phyloP scores from a whole-genome alignment of 2,113 vertebrate genomes.

The Scolopax mira region DNA sequence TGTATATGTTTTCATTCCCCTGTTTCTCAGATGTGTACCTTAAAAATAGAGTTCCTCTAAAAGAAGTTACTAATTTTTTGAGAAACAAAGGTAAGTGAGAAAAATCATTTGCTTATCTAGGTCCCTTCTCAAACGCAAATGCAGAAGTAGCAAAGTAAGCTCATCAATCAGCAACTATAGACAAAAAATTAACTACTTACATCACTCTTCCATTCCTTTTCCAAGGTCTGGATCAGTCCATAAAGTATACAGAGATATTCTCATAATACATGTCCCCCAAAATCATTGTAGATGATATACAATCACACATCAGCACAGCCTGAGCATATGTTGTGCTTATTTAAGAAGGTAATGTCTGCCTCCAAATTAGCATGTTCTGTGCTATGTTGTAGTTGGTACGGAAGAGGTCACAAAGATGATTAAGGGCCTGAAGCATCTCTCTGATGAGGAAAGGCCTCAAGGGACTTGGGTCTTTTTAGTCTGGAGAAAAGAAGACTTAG shows the following conservation, averaged over 20 bases:
- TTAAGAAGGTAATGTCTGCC: neutral
- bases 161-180: neutral
- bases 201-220: neutral
- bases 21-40: neutral
- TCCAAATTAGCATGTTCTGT: neutral
- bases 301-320: neutral
- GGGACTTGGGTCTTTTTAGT: no score
- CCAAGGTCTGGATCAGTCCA: neutral
- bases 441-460: no score
- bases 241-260: neutral
- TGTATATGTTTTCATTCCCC: accelerated
- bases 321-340: neutral
- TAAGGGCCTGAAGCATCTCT: no score
- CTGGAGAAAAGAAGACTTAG: no score
- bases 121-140: neutral
- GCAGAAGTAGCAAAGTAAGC: neutral
- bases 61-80: neutral
- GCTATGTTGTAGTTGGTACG: neutral
- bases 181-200: neutral
- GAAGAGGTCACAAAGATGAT: no score
- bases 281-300: neutral
- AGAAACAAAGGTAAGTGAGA: neutral
- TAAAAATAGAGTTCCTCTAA: neutral
- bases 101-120: neutral
- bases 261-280: neutral